Base-by-base conservation (phyloP, 2,113 vertebrate species). In the Bagarius yarrelli region DNA sequence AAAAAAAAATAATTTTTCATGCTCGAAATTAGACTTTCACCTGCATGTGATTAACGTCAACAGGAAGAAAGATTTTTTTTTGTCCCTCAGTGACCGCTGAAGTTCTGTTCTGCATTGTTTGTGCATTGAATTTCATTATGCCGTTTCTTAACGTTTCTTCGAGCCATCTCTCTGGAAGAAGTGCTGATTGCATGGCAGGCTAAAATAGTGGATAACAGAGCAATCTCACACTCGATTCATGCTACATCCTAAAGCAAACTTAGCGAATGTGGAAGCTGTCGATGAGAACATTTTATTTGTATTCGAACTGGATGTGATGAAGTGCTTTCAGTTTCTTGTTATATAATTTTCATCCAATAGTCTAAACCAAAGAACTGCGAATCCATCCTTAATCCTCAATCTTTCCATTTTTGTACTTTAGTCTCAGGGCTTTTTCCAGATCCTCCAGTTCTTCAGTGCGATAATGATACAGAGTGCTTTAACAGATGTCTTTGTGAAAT, bases 131-230 rank as follows among this genome's bases (percentile, higher is more conserved):
- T 13, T 79, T 74, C 83, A 14, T 23, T 52, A 14, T 69, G 78
- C 52, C 40, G 50, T 4, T n/a, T n/a, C n/a, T n/a, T 69, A 74
- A 61, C 59, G 81, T 83, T 80, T 2, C 83, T 77, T 79, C 67
- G 13, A 83, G 61, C 36, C 30, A 63, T 86, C 83, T 89, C 81
- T 85, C 75, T 85, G 66, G 71, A 72, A 78, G 53, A 69, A 76
- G 64, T 84, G 77, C 86, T 85, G 87, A 88, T 88, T 90, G 89
- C 86, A 88, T 87, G 84, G 87, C 87, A 88, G 88, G 80, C 77
- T 73, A 56, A 73, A 87, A 75, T 82, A 88, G 85, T 74, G 85
- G 85, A 87, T 82, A 77, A 63, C 82, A 83, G 87, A 89, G 85
- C 75, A 60, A 66, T 64, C 30, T 66, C 81, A 73, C 76, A 55